A percentile compares a stretch with the other conserved stretches of the same genome.
Evolutionary conservation across 2,797 vertebrate genomes (phyloP).

Genomic region (Microctenopoma stevenorrisi): DNA sequence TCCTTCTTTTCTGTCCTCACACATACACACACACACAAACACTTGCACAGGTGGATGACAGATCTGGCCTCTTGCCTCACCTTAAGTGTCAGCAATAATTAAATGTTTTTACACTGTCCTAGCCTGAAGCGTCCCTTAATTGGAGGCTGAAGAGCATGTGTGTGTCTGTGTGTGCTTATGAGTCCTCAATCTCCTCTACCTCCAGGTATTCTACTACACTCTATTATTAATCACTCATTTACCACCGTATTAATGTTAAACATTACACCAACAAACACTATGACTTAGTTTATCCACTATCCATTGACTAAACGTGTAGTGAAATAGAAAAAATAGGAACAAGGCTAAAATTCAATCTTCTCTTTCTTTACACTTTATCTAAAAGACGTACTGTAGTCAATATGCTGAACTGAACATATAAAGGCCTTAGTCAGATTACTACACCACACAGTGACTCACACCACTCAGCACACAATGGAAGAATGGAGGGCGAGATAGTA

Average conservation of each 20-base stretch:
- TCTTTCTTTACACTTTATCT: slow-evolving; percentile 5
- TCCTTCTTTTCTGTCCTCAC: neutral
- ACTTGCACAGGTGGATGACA: slow-evolving; percentile 13
- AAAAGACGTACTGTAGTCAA: neutral
- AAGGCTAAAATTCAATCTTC: neutral
- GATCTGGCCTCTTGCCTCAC: slow-evolving; percentile 49
- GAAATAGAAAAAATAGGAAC: neutral
- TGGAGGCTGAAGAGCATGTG: slow-evolving; percentile 31
- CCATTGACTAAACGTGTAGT: neutral
- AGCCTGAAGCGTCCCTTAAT: slow-evolving; percentile 60
- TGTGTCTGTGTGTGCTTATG: slow-evolving; percentile 6
- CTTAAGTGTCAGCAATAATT: slow-evolving; percentile 63
- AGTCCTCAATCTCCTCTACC: slow-evolving; percentile 2
- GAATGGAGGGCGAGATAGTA: slow-evolving; percentile 9
- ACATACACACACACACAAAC: slow-evolving; percentile 8
- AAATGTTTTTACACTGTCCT: slow-evolving; percentile 61
- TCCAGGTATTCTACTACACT: neutral
- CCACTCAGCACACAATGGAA: slow-evolving; percentile 4
- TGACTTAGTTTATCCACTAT: neutral
- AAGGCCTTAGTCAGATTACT: slow-evolving; percentile 7
- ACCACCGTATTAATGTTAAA: neutral
- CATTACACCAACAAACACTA: neutral
- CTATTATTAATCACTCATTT: slow-evolving; percentile 6
- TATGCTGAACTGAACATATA: slow-evolving; percentile 31
- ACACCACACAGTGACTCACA: slow-evolving; percentile 24